Base-by-base conservation (phyloP, 2,113 vertebrate species). In the Carassius carassius region DNA sequence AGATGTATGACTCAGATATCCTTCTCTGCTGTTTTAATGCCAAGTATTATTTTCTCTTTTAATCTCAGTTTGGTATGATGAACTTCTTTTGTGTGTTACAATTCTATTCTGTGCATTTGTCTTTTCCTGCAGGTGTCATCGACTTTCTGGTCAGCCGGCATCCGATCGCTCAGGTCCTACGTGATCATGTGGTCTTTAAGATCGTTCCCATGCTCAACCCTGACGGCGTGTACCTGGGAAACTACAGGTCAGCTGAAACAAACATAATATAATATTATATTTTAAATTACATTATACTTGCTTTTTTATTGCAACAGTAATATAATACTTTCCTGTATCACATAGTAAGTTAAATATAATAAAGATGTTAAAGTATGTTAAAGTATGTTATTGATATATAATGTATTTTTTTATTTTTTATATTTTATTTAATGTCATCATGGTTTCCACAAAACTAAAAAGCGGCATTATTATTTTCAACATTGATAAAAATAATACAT, bases 181-280 rank as follows among this genome's bases (percentile, higher is more conserved):
- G 97, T 82, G 96, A 99, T 86, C 95, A 97, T 88, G 93, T 99
- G 90, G 96, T 99, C 87, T 99, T 99, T 94, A 99, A 99, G 94
- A 97, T 99, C 65, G 97, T 98, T 23, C 98, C 98, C 32, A 99
- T 99, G 97, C 96, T 99, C 85, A 99, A 99, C 91, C 98, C 98
- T 54, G 98, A 99, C 80, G 98, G 98, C 11, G 98, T 99, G 84
- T 99, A 97, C 91, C 91, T 99, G 79, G 97, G 98, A 88, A 99
- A 99, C 92, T 99, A 99, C 94, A 98, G 98, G 98, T 99, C 93
- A 67, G 88, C 65, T 44, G 14, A 80, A 44, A 29, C n/a, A 4
- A 41, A 77, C 70, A 47, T 74, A 7, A 74, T 72, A 23, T 47
- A 23, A 49, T 49, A 49, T 44, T 44, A 47, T 47, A 47, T 17